These are phyloP conservation scores for Calidris pygmaea DNA, from an alignment of 2,113 vertebrate genomes.

Conservation along the genomic window DNA sequence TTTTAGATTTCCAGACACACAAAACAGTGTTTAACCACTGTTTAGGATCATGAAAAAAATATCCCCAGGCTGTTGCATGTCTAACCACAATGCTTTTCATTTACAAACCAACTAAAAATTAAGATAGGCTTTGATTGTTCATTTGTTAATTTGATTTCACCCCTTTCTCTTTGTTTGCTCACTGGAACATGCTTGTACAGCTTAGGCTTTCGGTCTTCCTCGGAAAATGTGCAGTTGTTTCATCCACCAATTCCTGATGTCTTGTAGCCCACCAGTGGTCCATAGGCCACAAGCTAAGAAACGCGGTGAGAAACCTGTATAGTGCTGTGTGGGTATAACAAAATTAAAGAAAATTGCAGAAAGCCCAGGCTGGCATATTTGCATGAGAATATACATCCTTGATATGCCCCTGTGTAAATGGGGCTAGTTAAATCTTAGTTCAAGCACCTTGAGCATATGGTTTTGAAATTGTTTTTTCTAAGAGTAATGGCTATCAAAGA, in stretches of 20 bases:
- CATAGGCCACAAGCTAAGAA: background rate
- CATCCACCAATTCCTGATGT: background rate
- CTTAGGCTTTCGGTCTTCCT: background rate
- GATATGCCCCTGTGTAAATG: background rate
- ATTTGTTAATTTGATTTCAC: conserved; percentile 9
- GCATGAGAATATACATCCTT: background rate
- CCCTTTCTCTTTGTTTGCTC: background rate
- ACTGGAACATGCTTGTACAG: background rate
- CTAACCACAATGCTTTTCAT: background rate
- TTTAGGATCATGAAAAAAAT: conserved; percentile 14
- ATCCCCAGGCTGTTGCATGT: background rate
- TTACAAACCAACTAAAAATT: conserved; percentile 15
- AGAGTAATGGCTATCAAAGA: background rate
- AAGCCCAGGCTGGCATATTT: background rate
- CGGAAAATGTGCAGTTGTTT: background rate
- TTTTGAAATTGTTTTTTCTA: conserved; percentile 19
- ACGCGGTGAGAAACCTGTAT: background rate
- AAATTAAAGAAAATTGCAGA: background rate
- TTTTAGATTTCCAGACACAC: background rate
- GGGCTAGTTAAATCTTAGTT: background rate
- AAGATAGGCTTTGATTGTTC: conserved; percentile 11
- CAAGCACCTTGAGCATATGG: background rate
- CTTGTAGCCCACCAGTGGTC: background rate
- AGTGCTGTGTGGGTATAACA: background rate
- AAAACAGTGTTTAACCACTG: conserved; percentile 17